These are phyloP conservation scores for Abrostola tripartita DNA, from an alignment of 2,888 invertebrate genomes.

Conservation along the genomic window DNA sequence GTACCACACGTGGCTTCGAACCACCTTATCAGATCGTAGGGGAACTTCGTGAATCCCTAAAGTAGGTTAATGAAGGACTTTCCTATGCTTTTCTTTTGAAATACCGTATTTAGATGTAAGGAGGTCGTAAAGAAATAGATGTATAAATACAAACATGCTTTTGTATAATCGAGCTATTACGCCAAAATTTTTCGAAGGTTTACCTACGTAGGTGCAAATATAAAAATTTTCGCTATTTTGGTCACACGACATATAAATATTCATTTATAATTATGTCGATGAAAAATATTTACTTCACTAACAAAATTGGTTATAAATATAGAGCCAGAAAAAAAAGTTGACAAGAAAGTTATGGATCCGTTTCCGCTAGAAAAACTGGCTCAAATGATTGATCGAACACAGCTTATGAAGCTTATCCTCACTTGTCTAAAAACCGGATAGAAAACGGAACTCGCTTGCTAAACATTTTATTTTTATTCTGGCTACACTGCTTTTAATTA, in stretches of 20 bases:
- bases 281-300: not conserved
- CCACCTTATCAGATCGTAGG: conserved; percentile 81
- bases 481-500: conserved; percentile 14
- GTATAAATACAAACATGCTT: not conserved
- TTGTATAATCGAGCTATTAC: no score
- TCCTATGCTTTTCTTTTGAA: conserved; percentile 63
- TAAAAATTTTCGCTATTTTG: no score
- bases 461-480: conserved; percentile 44
- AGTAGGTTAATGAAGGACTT: conserved; percentile 83
- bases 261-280: no score
- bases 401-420: conserved; percentile 58
- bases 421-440: conserved; percentile 36
- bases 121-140: conserved; percentile 24
- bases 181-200: no score
- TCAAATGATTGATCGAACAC: conserved; percentile 57
- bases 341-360: conserved; percentile 1
- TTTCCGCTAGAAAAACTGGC: conserved; percentile 30
- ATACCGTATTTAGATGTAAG: conserved; percentile 39
- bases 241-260: no score
- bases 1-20: conserved; percentile 56
- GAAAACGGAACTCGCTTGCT: conserved; percentile 39
- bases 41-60: conserved; percentile 73
- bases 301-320: not conserved
- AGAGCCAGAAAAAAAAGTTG: conserved; percentile 1
- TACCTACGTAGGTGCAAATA: no score